phyloP scores from a whole-genome alignment of 2,113 vertebrate species.

The Leptobrachium leishanense region DNA sequence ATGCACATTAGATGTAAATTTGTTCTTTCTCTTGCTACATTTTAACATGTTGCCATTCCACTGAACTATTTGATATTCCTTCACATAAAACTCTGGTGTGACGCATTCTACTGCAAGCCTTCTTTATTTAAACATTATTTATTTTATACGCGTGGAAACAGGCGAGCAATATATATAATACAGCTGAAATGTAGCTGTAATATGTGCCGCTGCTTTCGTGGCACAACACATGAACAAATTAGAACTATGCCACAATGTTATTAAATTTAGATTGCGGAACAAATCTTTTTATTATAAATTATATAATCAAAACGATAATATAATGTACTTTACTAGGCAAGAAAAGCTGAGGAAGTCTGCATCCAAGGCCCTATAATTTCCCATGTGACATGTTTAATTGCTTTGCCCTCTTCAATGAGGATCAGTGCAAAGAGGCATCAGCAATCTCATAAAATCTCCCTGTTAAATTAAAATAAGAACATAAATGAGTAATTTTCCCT shows the following conservation, averaged over 20 bases:
- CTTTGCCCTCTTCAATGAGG: conserved; percentile 31
- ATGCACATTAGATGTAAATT: not conserved
- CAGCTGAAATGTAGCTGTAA: not conserved
- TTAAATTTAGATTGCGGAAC: conserved; percentile 11
- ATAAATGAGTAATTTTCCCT: conserved; percentile 36
- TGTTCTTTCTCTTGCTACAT: not conserved
- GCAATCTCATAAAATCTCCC: conserved; percentile 35
- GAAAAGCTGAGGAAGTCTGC: conserved; percentile 7
- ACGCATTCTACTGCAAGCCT: too few species aligned
- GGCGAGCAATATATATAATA: not conserved
- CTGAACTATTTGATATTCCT: too few species aligned
- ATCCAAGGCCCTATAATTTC: conserved; percentile 33
- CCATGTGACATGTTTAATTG: conserved; percentile 39
- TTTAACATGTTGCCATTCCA: not conserved
- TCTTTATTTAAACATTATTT: too few species aligned
- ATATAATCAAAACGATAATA: not conserved
- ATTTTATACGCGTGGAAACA: not conserved
- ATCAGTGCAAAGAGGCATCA: conserved; percentile 35
- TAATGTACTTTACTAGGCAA: conserved; percentile 14
- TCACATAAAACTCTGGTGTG: not conserved
- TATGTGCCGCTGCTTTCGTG: not conserved
- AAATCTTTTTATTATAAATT: not conserved
- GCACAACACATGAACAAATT: too few species aligned
- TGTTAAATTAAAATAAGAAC: conserved; percentile 43
- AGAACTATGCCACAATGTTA: not conserved